A percentile compares a stretch with the other conserved stretches of the same genome.
Conservation (phyloP, 2,113 vertebrate species). For the Halichoerus grypus region DNA sequence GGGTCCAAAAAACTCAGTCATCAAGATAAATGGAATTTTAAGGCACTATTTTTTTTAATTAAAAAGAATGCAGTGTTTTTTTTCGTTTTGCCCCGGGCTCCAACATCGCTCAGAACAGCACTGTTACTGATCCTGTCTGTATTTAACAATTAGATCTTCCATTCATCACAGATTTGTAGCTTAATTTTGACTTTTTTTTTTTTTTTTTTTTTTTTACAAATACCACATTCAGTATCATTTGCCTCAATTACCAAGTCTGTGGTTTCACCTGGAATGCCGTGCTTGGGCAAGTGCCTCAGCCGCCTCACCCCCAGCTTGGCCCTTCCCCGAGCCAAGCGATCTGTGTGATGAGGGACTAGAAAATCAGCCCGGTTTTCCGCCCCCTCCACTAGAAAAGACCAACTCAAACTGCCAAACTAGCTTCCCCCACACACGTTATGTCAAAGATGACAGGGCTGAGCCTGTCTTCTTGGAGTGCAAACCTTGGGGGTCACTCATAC, state of each 20-base stretch:
- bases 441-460: not conserved
- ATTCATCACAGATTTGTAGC: not conserved
- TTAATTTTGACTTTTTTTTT: conserved; percentile 24
- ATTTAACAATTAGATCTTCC: not conserved
- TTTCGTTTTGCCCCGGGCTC: not conserved
- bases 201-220: conserved; percentile 3
- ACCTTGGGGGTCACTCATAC: not conserved
- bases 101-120: not conserved
- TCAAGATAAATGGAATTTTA: not conserved
- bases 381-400: not conserved
- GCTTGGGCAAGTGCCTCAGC: not conserved
- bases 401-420: not conserved
- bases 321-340: not conserved
- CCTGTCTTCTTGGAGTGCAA: not conserved
- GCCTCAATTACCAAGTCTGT: not conserved
- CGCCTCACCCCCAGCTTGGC: not conserved
- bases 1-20: not conserved
- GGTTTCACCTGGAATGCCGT: not conserved
- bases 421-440: not conserved
- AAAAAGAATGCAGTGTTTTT: not conserved
- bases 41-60: not conserved
- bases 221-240: not conserved
- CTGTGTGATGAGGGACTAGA: not conserved
- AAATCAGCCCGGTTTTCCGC: not conserved
- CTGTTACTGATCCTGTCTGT: not conserved